Conservation (phyloP, 2,797 vertebrate species). For the Sebastes itinus region DNA sequence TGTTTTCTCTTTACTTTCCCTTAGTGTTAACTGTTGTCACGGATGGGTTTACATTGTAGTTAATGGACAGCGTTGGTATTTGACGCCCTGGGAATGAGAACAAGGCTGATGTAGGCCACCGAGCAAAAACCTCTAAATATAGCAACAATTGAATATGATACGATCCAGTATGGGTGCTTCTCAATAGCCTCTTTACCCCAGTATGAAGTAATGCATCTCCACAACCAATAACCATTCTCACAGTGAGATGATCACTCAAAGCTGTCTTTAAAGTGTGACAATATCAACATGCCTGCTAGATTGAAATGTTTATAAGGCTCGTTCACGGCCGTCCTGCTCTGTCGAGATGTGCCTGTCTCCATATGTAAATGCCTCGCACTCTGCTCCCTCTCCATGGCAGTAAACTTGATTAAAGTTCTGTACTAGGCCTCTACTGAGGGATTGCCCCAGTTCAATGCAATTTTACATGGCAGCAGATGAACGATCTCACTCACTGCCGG, state of each 20-base stretch:
- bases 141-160: not conserved
- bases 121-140: not conserved
- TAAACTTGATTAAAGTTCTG: conserved; percentile 72
- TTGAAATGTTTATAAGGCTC: conserved; percentile 65
- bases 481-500: conserved; percentile 29
- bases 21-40: too few species aligned
- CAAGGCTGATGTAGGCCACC: not conserved
- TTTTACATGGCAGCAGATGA: conserved; percentile 53
- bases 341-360: conserved; percentile 6
- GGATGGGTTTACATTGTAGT: too few species aligned
- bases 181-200: conserved; percentile 5
- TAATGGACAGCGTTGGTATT: too few species aligned
- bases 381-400: conserved; percentile 24
- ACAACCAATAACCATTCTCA: conserved; percentile 32
- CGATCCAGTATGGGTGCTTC: not conserved
- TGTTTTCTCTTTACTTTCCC: too few species aligned
- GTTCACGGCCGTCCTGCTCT: conserved; percentile 7
- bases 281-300: conserved; percentile 55
- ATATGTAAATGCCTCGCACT: conserved; percentile 54
- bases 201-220: conserved; percentile 19
- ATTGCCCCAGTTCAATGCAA: conserved; percentile 35
- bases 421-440: conserved; percentile 6
- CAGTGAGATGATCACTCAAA: conserved; percentile 29
- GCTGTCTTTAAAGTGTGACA: conserved; percentile 36
- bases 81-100: too few species aligned